Evolutionary conservation across 2,888 invertebrate species (phyloP).

Genomic region (Diaprepes abbreviatus): DNA sequence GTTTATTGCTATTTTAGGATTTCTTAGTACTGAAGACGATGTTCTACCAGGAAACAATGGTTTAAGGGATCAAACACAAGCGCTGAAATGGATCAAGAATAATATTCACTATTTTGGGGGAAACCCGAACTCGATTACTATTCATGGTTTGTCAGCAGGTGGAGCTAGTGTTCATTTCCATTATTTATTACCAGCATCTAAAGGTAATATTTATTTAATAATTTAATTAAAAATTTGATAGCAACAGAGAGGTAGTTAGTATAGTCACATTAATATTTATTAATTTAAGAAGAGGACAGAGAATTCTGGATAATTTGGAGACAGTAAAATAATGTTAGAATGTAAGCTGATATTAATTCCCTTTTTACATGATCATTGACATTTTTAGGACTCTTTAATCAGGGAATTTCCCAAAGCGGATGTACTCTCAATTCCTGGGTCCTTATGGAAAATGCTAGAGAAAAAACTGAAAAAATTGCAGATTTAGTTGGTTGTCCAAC

Average conservation of each 20-base stretch:
- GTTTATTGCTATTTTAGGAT: constrained; percentile 69
- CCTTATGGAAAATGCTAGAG: constrained; percentile 71
- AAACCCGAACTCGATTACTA: constrained; percentile 77
- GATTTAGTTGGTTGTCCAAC: constrained; percentile 76
- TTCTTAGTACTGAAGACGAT: constrained; percentile 81
- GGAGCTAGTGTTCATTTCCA: constrained; percentile 83
- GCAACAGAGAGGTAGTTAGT: no score
- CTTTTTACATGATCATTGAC: no score
- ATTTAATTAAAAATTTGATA: no score
- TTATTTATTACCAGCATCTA: constrained; percentile 74
- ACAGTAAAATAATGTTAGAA: no score
- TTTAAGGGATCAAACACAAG: constrained; percentile 80
- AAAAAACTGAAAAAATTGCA: constrained; percentile 75
- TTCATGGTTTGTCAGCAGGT: constrained; percentile 81
- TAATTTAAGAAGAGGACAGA: no score
- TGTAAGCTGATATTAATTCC: no score
- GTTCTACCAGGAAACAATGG: constrained; percentile 80
- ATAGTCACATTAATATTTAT: no score
- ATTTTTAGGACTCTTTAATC: constrained; percentile 70
- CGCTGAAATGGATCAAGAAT: constrained; percentile 77
- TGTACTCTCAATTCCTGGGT: constrained; percentile 74
- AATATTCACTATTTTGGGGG: constrained; percentile 81
- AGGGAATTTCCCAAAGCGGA: constrained; percentile 80
- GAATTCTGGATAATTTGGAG: no score
- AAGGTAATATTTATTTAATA: constrained; percentile 65